phyloP scores from a whole-genome alignment of 2,797 vertebrate genomes.

The Telmatherina bonti region DNA sequence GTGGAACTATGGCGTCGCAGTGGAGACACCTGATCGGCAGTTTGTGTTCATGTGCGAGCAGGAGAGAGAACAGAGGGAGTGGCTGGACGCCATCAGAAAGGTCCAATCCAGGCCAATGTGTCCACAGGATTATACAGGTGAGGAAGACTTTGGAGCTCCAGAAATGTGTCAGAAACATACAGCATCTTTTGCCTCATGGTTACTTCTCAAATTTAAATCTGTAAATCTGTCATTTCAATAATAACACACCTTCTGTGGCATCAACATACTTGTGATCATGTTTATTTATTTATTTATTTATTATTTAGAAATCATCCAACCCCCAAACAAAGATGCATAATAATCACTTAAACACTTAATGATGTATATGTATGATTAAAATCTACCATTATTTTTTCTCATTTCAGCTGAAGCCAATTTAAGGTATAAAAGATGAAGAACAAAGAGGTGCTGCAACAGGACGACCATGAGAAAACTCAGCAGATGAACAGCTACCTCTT shows the following conservation, averaged over 20 bases:
- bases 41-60: constrained; percentile 92
- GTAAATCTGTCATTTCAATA: no score
- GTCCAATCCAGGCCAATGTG: constrained; percentile 85
- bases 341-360: no score
- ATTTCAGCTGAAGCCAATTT: constrained; percentile 80
- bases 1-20: constrained; percentile 84
- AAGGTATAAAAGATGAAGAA: constrained; percentile 66
- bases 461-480: not conserved
- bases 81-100: constrained; percentile 86
- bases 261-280: no score
- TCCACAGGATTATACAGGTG: constrained; percentile 81
- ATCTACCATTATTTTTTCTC: constrained; percentile 22
- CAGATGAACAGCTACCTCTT: constrained; percentile 7
- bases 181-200: no score
- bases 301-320: no score
- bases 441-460: constrained; percentile 6
- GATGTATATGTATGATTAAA: not conserved
- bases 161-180: no score
- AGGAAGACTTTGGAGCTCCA: constrained; percentile 34
- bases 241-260: no score
- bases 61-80: constrained; percentile 88
- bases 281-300: no score
- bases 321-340: no score
- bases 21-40: constrained; percentile 86
- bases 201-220: no score